Conservation (phyloP, 30 jellyfish, hydroid and myxozoan genomes). For the Hydractinia symbiolongicarpus region DNA sequence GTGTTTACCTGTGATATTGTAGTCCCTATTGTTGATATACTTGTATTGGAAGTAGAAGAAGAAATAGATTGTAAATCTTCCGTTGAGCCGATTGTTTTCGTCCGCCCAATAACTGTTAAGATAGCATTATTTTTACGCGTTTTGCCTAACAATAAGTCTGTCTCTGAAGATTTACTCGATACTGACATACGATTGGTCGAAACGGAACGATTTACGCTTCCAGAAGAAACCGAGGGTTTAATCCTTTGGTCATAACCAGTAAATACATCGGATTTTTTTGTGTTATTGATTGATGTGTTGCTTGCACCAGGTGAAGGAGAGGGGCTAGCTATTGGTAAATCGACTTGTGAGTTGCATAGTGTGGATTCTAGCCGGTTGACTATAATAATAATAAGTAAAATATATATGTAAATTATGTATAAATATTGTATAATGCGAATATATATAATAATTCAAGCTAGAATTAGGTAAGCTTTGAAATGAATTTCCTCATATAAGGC, state of each 20-base stretch:
- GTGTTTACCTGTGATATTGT: constrained; percentile 34
- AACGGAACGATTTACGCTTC: constrained; percentile 44
- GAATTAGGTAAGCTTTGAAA: too few relatives aligned
- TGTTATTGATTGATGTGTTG: constrained; percentile 28
- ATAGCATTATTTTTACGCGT: constrained; percentile 45
- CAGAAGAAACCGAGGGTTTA: constrained; percentile 31
- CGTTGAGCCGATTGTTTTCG: constrained; percentile 55
- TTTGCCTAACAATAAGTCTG: constrained; percentile 38
- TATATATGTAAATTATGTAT: background rate
- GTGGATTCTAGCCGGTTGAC: constrained; percentile 53
- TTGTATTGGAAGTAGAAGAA: constrained; percentile 40
- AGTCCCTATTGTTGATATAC: constrained; percentile 31
- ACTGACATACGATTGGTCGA: background rate
- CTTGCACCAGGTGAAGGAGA: constrained; percentile 35
- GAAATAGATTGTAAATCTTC: constrained; percentile 80
- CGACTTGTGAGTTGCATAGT: constrained; percentile 33
- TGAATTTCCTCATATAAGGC: too few relatives aligned
- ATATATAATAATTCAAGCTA: too few relatives aligned
- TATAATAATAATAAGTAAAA: constrained; percentile 10
- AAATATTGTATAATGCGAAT: too few relatives aligned
- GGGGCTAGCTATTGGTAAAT: constrained; percentile 21
- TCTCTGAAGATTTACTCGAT: constrained; percentile 32
- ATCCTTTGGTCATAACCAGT: constrained; percentile 55
- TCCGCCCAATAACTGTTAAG: constrained; percentile 57
- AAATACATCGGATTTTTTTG: constrained; percentile 62